Percentiles rank a stretch among this genome's conserved stretches.
Evolutionary conservation across 1,140 invertebrate species (phyloP).

Genomic region (Lordiphosa collinella): DNA sequence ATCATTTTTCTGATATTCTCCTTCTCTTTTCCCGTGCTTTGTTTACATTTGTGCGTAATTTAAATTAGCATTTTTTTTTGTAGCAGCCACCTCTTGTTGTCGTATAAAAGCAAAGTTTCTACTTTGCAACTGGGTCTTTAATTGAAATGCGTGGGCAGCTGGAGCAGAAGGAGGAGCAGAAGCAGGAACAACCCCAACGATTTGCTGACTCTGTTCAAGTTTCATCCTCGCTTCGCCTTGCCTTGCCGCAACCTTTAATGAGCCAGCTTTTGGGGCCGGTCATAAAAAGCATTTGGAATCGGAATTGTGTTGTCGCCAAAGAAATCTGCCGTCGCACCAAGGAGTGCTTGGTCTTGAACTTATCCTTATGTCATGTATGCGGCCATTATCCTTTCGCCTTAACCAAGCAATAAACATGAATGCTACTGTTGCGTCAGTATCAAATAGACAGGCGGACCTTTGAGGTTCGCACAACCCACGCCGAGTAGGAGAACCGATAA

Average conservation of each 20-base stretch:
- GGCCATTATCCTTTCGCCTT: slow-evolving; percentile 60
- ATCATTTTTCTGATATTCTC: not conserved
- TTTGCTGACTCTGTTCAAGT: slow-evolving; percentile 15
- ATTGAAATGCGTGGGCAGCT: slow-evolving; percentile 22
- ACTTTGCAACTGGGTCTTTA: slow-evolving; percentile 15
- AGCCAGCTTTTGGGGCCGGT: slow-evolving; percentile 17
- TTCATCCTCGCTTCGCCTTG: not conserved
- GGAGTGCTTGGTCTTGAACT: slow-evolving; percentile 1
- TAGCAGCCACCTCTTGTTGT: not conserved
- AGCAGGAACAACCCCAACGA: slow-evolving; percentile 23
- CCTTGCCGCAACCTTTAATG: slow-evolving; percentile 6
- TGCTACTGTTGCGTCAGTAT: slow-evolving; percentile 43
- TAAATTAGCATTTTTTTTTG: slow-evolving; percentile 39
- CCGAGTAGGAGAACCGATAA: slow-evolving; percentile 58
- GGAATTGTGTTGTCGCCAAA: slow-evolving; percentile 7
- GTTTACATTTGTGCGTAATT: slow-evolving; percentile 31
- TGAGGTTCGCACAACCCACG: slow-evolving; percentile 16
- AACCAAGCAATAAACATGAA: slow-evolving; percentile 67
- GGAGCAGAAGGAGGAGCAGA: not conserved
- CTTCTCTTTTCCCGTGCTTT: slow-evolving; percentile 7
- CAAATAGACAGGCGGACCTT: slow-evolving; percentile 43
- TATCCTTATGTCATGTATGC: slow-evolving; percentile 13
- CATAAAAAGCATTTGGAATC: slow-evolving; percentile 27
- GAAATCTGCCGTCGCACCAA: slow-evolving; percentile 10
- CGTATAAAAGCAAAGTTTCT: slow-evolving; percentile 34